Evolutionary conservation across 2,888 invertebrate genomes (phyloP), one percentile per base, ranked within the genome.

Genomic region (Scrobipalpa atriplicella): DNA sequence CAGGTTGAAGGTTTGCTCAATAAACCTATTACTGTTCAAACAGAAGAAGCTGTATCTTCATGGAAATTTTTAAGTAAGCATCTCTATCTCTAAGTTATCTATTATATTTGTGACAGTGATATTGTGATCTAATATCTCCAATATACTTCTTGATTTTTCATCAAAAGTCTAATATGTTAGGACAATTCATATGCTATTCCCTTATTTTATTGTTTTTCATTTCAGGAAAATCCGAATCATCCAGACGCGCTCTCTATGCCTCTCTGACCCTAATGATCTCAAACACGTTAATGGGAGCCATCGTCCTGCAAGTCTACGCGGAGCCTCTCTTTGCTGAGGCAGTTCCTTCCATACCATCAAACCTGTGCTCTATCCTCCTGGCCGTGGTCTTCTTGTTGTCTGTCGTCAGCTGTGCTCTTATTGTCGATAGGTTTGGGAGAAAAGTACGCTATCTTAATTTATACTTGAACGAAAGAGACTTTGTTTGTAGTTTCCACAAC

Each of bases 301-400:
- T 87, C 0, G 87, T 90, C 0, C 79, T 92, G 0, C 90, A 91
- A 70, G 87, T 91, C 1, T 92, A 89, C 67, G 91, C 92, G 0
- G 91, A 91, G 68, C 84, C 87, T 0, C 75, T 92, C 8, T 90
- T 92, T 74, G 82, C 80, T 51, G 87, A 89, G 62, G 90, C 91
- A 0, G 83, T 88, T 0, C 91, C 92, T 0, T 82, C 86, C 0
- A 82, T 92, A 82, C 79, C 87, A 2, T 75, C 91, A 0, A 91
- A 87, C 69, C 78, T 82, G 64, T 90, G 90, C 58, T 85, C 91
- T 1, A 87, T 92, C 63, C 73, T 86, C 11, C 68, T 92, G 39
- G 91, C 90, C 0, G 51, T 90, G 0, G 85, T 83, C 62, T 86
- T 86, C 29, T 63, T 90, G 19, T 54, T 83, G 0, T 84, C 87